A percentile compares a stretch with the other conserved stretches of the same genome.
These are phyloP conservation scores for Orthosia cruda DNA, from an alignment of 2,888 invertebrate species.

Conservation along the genomic window DNA sequence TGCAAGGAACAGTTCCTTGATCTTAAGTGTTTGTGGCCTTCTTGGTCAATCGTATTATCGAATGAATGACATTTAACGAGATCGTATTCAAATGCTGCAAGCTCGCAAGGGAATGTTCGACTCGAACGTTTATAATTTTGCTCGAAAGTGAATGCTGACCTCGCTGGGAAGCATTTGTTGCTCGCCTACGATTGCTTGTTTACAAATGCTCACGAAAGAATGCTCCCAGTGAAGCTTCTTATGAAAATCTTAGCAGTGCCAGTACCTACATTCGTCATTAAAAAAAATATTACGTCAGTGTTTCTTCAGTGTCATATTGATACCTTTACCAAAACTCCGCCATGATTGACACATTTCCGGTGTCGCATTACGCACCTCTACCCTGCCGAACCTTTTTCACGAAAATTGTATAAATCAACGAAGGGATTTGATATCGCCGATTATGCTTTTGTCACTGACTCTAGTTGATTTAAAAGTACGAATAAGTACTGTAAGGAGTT, in stretches of 20 bases:
- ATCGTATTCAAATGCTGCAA: no score
- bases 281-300: not conserved
- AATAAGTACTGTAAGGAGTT: not conserved
- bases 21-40: no score
- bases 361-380: slow-evolving; percentile 55
- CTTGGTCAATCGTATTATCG: no score
- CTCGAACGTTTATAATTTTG: no score
- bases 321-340: slow-evolving; percentile 11
- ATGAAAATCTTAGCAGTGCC: not conserved
- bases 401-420: slow-evolving; percentile 35
- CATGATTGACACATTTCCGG: slow-evolving; percentile 55
- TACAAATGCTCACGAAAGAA: no score
- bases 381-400: slow-evolving; percentile 31
- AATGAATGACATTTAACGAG: no score
- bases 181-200: no score
- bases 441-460: not conserved
- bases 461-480: not conserved
- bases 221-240: no score
- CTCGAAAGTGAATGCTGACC: no score
- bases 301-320: slow-evolving; percentile 18
- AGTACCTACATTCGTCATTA: not conserved
- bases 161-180: no score
- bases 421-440: slow-evolving; percentile 25
- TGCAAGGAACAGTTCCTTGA: no score
- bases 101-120: no score